Conservation (phyloP, 2,113 vertebrate genomes). For the Thalassoma bifasciatum region DNA sequence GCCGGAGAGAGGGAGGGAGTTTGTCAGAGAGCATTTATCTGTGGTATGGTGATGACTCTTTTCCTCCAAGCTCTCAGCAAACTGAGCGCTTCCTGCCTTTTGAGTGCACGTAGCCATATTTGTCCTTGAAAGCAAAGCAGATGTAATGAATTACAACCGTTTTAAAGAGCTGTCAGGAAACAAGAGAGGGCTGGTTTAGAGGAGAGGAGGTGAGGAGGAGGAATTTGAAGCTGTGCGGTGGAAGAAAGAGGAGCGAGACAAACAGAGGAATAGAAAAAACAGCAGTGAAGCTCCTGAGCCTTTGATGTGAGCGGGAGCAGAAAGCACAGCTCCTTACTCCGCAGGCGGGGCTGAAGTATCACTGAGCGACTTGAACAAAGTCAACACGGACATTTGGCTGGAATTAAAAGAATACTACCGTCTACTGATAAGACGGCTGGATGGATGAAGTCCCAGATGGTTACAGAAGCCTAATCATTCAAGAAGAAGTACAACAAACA, state of each 20-base stretch:
- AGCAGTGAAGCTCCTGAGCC: constrained; percentile 27
- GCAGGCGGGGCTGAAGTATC: constrained; percentile 4
- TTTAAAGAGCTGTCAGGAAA: constrained; percentile 65
- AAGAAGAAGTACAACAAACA: background rate
- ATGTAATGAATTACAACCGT: constrained; percentile 64
- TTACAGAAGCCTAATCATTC: background rate
- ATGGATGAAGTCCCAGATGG: background rate
- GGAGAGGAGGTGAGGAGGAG: constrained; percentile 54
- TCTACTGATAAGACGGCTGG: background rate
- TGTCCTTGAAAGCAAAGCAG: constrained; percentile 64
- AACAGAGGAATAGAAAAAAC: constrained; percentile 41
- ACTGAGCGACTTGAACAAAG: constrained; percentile 11
- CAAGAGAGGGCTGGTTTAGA: constrained; percentile 50
- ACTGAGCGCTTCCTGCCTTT: constrained; percentile 74
- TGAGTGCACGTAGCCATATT: constrained; percentile 60
- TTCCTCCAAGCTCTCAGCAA: constrained; percentile 72
- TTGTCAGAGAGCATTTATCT: constrained; percentile 74
- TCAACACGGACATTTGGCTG: constrained; percentile 4
- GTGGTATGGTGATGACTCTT: constrained; percentile 77
- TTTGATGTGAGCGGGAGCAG: constrained; percentile 58
- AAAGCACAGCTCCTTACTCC: constrained; percentile 8
- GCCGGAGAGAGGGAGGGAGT: constrained; percentile 51
- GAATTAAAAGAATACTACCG: constrained; percentile 8
- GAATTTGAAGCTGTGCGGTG: constrained; percentile 41
- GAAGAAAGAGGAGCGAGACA: constrained; percentile 27